These are phyloP conservation scores for Dasypus novemcinctus DNA, from an alignment of 2,113 vertebrate species.

Conservation along the genomic window DNA sequence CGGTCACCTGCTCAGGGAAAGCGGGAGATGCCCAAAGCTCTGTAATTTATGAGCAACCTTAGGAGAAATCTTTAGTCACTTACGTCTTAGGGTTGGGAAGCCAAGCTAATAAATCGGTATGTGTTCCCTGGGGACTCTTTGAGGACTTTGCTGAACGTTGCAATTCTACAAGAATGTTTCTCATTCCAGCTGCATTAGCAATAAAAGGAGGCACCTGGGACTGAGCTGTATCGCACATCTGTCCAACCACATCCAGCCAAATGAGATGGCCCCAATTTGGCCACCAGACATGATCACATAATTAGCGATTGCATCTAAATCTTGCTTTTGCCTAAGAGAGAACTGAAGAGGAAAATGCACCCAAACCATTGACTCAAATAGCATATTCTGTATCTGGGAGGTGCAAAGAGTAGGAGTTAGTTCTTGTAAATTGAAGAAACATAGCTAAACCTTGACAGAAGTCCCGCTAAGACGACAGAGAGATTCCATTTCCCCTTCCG, in stretches of 20 bases:
- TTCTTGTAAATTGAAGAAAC: neutral
- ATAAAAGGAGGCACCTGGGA: neutral
- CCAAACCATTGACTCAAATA: neutral
- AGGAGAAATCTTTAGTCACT: neutral
- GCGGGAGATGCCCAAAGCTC: neutral
- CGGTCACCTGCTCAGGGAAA: fast-evolving
- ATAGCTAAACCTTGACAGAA: neutral
- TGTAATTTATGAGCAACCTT: neutral
- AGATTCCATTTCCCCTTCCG: fast-evolving
- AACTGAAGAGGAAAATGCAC: neutral
- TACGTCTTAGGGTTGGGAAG: neutral
- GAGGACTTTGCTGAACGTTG: neutral
- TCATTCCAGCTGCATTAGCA: neutral
- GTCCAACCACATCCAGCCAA: neutral
- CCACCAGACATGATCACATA: neutral
- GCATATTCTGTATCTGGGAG: too few relatives aligned
- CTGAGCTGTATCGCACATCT: neutral
- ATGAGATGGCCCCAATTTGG: neutral
- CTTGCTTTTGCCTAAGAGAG: neutral
- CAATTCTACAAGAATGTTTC: neutral
- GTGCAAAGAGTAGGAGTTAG: neutral
- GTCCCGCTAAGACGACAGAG: fast-evolving
- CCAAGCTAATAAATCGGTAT: neutral
- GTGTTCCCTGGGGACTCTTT: neutral
- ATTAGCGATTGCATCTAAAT: neutral